phyloP scores from a whole-genome alignment of 2,888 invertebrate genomes.

The Dimorphilus gyrociliatus region DNA sequence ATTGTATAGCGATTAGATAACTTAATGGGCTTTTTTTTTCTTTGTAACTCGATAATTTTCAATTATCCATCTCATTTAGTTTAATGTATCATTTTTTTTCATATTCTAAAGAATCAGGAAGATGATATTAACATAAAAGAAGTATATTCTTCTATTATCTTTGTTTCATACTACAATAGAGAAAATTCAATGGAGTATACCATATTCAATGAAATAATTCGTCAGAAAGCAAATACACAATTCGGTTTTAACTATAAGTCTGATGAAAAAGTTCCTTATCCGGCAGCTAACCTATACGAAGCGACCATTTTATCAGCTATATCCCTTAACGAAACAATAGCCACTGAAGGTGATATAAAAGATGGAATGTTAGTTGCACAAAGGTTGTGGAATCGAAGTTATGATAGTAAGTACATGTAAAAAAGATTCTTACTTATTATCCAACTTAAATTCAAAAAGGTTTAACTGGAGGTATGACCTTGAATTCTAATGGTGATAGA shows the following conservation, averaged over 20 bases:
- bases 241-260: constrained; percentile 10
- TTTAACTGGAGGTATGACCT: constrained; percentile 7
- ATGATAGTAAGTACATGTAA: constrained; percentile 5
- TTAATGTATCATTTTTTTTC: neutral
- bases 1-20: too few relatives aligned
- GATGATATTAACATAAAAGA: constrained; percentile 7
- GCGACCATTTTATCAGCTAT: constrained; percentile 12
- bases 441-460: too few relatives aligned
- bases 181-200: constrained; percentile 7
- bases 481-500: constrained; percentile 8
- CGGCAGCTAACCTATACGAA: constrained; percentile 15
- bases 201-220: constrained; percentile 9
- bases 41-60: neutral
- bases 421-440: neutral
- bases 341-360: constrained; percentile 4
- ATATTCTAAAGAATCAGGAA: constrained; percentile 9
- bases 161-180: constrained; percentile 11
- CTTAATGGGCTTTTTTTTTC: neutral
- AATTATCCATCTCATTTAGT: neutral
- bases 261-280: constrained; percentile 14
- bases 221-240: constrained; percentile 2
- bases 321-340: constrained; percentile 11
- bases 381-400: constrained; percentile 10
- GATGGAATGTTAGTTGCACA: constrained; percentile 9
- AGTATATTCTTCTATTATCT: constrained; percentile 11